phyloP scores from a whole-genome alignment of 2,888 invertebrate genomes.

The Caenorhabditis sp. region DNA sequence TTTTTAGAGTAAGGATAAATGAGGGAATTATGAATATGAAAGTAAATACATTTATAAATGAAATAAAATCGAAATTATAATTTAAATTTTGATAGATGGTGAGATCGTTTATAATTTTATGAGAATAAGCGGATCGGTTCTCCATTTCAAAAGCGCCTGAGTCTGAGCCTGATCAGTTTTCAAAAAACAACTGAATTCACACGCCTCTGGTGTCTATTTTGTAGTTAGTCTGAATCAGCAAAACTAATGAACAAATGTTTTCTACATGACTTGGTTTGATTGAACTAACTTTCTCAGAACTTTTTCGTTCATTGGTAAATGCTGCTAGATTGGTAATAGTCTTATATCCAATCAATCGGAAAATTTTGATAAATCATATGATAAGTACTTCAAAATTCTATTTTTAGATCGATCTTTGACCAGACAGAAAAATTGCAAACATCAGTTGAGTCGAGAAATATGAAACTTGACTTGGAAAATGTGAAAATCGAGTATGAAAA shows the following conservation, averaged over 20 bases:
- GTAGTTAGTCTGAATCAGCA: too few relatives aligned
- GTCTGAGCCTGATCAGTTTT: too few relatives aligned
- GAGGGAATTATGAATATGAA: conserved; percentile 17
- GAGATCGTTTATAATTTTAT: background rate
- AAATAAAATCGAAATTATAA: conserved; percentile 19
- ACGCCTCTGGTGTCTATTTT: too few relatives aligned
- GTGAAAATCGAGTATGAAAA: conserved; percentile 42
- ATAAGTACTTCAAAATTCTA: background rate
- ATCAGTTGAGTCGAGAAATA: conserved; percentile 41
- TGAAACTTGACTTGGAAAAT: conserved; percentile 39
- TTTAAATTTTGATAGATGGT: conserved; percentile 1
- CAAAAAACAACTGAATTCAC: too few relatives aligned
- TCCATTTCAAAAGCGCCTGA: background rate
- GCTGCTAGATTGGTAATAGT: too few relatives aligned
- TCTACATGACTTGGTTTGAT: too few relatives aligned
- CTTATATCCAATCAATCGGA: background rate
- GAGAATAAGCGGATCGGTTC: background rate
- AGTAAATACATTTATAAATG: conserved; percentile 2
- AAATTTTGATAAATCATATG: background rate
- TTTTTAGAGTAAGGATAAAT: conserved; percentile 8
- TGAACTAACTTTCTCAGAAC: too few relatives aligned
- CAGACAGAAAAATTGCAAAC: conserved; percentile 32
- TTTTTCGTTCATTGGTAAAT: too few relatives aligned
- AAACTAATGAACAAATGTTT: too few relatives aligned
- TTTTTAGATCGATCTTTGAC: conserved; percentile 39